phyloP scores from a whole-genome alignment of 2,888 invertebrate species.

The Agonopterix arenella region DNA sequence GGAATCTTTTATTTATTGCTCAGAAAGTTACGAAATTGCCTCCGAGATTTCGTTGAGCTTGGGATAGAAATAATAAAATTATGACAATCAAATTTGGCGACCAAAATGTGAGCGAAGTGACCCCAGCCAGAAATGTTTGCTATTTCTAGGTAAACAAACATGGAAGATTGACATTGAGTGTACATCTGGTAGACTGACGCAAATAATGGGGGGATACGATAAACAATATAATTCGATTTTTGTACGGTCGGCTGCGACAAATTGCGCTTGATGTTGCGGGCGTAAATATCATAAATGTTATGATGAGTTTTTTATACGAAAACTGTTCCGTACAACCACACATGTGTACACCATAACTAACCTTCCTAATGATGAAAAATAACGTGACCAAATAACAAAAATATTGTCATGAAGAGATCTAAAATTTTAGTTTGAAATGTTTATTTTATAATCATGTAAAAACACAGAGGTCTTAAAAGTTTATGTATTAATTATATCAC shows the following conservation, averaged over 20 bases:
- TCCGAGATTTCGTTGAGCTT: conserved; percentile 30
- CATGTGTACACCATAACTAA: no score
- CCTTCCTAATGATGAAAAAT: no score
- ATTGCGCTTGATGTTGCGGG: conserved; percentile 48
- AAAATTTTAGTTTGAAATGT: no score
- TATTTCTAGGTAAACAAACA: conserved; percentile 73
- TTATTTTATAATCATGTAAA: no score
- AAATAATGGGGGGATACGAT: conserved; percentile 63
- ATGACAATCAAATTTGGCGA: conserved; percentile 62
- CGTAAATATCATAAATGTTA: neutral
- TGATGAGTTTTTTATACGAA: no score
- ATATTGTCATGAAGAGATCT: no score
- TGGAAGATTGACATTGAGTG: conserved; percentile 68
- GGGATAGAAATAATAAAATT: conserved; percentile 44
- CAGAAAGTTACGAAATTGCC: conserved; percentile 30
- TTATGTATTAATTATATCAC: no score
- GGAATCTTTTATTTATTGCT: conserved; percentile 14
- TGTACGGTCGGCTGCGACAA: conserved; percentile 46
- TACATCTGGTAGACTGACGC: conserved; percentile 72
- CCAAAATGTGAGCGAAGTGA: conserved; percentile 55
- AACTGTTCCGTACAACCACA: no score
- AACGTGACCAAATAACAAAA: no score
- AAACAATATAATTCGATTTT: conserved; percentile 73
- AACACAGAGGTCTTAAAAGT: no score
- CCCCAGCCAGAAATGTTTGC: conserved; percentile 63